Conservation (phyloP, 35 echinoderm and acorn worm genomes). For the Ophioderma brevispina region DNA sequence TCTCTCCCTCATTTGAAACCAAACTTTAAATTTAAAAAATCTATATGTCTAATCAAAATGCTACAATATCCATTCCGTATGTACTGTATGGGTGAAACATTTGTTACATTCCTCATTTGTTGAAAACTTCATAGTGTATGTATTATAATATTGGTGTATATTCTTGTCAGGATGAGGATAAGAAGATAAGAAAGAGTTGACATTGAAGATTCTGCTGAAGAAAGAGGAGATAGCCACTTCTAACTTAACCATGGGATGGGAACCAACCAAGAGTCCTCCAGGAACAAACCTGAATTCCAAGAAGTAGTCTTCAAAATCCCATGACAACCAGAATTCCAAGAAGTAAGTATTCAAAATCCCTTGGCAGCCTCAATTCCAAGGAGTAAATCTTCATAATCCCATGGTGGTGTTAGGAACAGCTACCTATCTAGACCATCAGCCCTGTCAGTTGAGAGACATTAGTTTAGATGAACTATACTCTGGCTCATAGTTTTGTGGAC, state of each 20-base stretch:
- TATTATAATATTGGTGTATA: too few relatives aligned
- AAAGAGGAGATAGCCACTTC: constrained; percentile 41
- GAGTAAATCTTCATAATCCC: background rate
- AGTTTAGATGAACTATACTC: too few relatives aligned
- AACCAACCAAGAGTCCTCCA: background rate
- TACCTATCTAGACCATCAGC: background rate
- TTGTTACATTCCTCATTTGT: too few relatives aligned
- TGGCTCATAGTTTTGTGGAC: too few relatives aligned
- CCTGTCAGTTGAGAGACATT: too few relatives aligned
- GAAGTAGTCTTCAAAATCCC: background rate
- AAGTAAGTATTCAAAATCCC: background rate
- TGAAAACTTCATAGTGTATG: too few relatives aligned
- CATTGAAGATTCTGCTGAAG: constrained; percentile 24
- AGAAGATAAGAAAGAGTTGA: constrained; percentile 37
- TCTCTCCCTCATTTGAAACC: too few relatives aligned
- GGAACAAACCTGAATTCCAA: background rate
- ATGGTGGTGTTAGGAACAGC: too few relatives aligned
- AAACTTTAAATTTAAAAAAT: too few relatives aligned
- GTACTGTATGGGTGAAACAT: too few relatives aligned
- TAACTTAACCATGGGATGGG: constrained; percentile 54
- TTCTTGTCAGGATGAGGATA: constrained; percentile 38
- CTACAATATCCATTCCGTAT: too few relatives aligned
- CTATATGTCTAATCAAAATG: too few relatives aligned
- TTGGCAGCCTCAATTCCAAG: background rate
- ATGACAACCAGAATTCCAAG: background rate